These are phyloP conservation scores for Drosophila persimilis DNA, from an alignment of 1,140 invertebrate species.

Conservation along the genomic window DNA sequence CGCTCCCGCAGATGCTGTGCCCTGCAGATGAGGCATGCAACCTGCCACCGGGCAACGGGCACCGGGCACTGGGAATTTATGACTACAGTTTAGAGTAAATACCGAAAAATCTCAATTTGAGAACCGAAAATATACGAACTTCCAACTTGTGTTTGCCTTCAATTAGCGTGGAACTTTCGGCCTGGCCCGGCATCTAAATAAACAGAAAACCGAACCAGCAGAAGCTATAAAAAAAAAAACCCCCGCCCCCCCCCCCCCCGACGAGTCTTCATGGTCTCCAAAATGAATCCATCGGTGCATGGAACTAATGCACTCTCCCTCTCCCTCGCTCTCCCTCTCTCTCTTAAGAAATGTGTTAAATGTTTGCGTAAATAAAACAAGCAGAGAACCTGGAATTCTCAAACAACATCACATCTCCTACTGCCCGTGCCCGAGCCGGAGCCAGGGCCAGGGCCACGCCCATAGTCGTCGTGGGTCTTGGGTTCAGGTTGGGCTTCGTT, in stretches of 20 bases:
- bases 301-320: slow-evolving; percentile 71
- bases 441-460: slow-evolving; percentile 12
- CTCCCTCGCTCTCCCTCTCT: slow-evolving; percentile 51
- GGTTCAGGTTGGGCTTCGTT: slow-evolving; percentile 44
- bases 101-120: slow-evolving; percentile 23
- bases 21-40: slow-evolving; percentile 67
- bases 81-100: slow-evolving; percentile 51
- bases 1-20: slow-evolving; percentile 7
- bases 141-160: slow-evolving; percentile 73
- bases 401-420: slow-evolving; percentile 5
- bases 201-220: slow-evolving; percentile 44
- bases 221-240: slow-evolving; percentile 59
- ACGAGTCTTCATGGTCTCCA: slow-evolving; percentile 18
- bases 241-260: slow-evolving; percentile 20
- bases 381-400: slow-evolving; percentile 22
- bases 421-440: neutral
- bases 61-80: slow-evolving; percentile 60
- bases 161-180: slow-evolving; percentile 71
- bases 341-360: slow-evolving; percentile 78
- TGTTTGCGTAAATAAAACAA: slow-evolving; percentile 73
- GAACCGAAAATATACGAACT: slow-evolving; percentile 12
- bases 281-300: slow-evolving; percentile 52
- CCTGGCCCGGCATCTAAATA: slow-evolving; percentile 56
- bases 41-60: slow-evolving; percentile 11
- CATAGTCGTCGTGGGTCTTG: slow-evolving; percentile 6